Percentiles rank a stretch among this genome's conserved stretches.
Conservation (phyloP, 2,888 invertebrate species). For the Hydropsyche betteni region DNA sequence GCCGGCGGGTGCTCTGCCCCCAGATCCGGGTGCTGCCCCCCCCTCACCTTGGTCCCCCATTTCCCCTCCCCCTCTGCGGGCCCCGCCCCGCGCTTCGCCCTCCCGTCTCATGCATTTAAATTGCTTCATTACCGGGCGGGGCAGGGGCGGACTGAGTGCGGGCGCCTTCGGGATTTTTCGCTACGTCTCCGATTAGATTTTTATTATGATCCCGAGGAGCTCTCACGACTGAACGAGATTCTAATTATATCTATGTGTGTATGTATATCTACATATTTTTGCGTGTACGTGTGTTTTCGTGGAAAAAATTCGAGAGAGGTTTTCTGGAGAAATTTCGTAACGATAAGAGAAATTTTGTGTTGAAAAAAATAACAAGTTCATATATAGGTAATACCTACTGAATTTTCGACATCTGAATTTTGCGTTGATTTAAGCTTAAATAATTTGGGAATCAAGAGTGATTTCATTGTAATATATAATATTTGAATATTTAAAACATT, state of each 20-base stretch:
- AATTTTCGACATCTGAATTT: no score
- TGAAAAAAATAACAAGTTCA: no score
- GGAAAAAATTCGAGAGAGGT: no score
- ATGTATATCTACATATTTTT: not conserved
- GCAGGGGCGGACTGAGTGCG: slow-evolving; percentile 61
- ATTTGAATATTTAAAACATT: no score
- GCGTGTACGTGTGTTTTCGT: no score
- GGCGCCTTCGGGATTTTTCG: slow-evolving; percentile 49
- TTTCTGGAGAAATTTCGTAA: no score
- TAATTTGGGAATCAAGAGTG: no score
- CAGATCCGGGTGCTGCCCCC: not conserved
- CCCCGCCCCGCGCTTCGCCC: slow-evolving; percentile 59
- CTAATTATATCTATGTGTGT: slow-evolving; percentile 22
- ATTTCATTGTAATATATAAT: no score
- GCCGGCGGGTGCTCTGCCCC: slow-evolving; percentile 4
- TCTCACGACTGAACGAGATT: slow-evolving; percentile 49
- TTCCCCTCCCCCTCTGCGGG: not conserved
- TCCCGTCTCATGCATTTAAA: slow-evolving; percentile 70
- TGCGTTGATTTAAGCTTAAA: no score
- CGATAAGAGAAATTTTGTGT: no score
- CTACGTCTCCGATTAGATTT: slow-evolving; percentile 27
- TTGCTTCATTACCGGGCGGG: slow-evolving; percentile 67
- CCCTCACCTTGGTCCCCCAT: not conserved
- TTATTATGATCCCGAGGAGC: slow-evolving; percentile 30
- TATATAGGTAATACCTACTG: no score